These are phyloP conservation scores for Horisme vitalbata DNA, from an alignment of 2,888 invertebrate species.

Conservation along the genomic window DNA sequence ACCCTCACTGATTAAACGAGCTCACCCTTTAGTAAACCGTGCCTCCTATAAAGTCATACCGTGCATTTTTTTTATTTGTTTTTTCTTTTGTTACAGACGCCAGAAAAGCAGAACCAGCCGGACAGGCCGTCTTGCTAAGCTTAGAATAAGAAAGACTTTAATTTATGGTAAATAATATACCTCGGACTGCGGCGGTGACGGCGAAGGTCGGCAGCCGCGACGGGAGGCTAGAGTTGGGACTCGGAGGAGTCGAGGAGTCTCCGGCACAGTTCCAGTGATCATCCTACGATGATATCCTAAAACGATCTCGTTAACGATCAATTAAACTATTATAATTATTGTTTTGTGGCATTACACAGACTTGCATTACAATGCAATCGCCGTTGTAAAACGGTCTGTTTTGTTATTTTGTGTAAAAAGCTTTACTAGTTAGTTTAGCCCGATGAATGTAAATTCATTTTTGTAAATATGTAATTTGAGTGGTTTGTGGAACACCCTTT, in stretches of 20 bases:
- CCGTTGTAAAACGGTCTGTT: slow-evolving; percentile 55
- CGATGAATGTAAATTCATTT: slow-evolving; percentile 67
- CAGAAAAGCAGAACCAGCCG: slow-evolving; percentile 84
- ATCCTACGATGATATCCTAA: slow-evolving; percentile 77
- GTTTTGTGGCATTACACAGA: slow-evolving; percentile 78
- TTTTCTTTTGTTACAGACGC: slow-evolving; percentile 83
- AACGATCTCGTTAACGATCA: slow-evolving; percentile 82
- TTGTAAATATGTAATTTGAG: slow-evolving; percentile 74
- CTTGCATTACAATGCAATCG: slow-evolving; percentile 78
- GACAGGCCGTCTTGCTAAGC: slow-evolving; percentile 82
- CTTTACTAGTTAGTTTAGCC: slow-evolving; percentile 76
- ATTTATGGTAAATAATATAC: slow-evolving; percentile 72
- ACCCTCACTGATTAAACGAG: slow-evolving; percentile 46
- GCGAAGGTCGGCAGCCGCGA: slow-evolving; percentile 31
- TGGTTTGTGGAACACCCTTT: slow-evolving; percentile 55
- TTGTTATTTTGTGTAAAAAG: slow-evolving; percentile 80
- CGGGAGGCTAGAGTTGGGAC: slow-evolving; percentile 40
- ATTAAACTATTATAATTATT: slow-evolving; percentile 69
- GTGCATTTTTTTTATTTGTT: slow-evolving; percentile 40
- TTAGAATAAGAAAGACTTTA: slow-evolving; percentile 65
- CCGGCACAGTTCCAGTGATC: slow-evolving; percentile 68
- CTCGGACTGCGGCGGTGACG: slow-evolving; percentile 53
- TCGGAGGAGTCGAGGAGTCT: slow-evolving; percentile 37
- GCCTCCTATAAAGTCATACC: slow-evolving; percentile 24
- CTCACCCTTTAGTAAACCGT: slow-evolving; percentile 41